Percentiles rank a stretch among this genome's conserved stretches.
Evolutionary conservation across 2,113 vertebrate genomes (phyloP).

Genomic region (Mus musculus): DNA sequence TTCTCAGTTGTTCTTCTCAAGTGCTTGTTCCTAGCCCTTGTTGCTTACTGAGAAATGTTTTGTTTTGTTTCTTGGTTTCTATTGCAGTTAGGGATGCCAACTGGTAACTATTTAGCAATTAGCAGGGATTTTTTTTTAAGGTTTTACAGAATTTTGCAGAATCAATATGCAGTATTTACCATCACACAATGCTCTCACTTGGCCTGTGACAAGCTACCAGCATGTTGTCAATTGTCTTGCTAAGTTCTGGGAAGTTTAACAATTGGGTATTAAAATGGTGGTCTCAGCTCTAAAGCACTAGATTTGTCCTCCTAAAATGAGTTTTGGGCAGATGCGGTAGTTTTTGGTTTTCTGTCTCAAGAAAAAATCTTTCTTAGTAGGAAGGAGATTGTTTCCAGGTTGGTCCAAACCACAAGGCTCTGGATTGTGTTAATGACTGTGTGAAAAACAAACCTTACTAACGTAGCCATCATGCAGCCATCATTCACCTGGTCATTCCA

Average conservation of each 20-base stretch:
- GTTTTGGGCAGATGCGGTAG: background rate
- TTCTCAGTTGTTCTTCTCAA: background rate
- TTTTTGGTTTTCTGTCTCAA: constrained; percentile 13
- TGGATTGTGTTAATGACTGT: background rate
- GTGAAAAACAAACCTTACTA: constrained; percentile 7
- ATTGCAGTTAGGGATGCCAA: background rate
- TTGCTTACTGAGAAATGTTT: background rate
- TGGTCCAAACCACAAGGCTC: background rate
- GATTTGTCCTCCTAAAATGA: background rate
- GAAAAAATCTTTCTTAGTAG: background rate
- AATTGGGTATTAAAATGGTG: background rate
- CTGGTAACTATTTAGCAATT: constrained; percentile 4
- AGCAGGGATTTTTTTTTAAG: background rate
- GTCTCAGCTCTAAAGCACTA: background rate
- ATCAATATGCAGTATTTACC: background rate
- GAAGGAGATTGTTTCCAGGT: background rate
- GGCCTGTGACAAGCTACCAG: background rate
- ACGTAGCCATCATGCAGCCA: background rate
- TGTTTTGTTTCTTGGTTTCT: background rate
- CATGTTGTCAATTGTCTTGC: constrained; percentile 12
- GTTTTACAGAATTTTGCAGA: background rate
- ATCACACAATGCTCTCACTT: background rate
- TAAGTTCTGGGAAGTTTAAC: constrained; percentile 47
- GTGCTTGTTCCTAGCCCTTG: background rate
- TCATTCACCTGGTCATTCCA: background rate